A percentile compares a stretch with the other conserved stretches of the same genome.
Evolutionary conservation across 2,888 invertebrate genomes (phyloP).

Genomic region (Lasioglossum vierecki): DNA sequence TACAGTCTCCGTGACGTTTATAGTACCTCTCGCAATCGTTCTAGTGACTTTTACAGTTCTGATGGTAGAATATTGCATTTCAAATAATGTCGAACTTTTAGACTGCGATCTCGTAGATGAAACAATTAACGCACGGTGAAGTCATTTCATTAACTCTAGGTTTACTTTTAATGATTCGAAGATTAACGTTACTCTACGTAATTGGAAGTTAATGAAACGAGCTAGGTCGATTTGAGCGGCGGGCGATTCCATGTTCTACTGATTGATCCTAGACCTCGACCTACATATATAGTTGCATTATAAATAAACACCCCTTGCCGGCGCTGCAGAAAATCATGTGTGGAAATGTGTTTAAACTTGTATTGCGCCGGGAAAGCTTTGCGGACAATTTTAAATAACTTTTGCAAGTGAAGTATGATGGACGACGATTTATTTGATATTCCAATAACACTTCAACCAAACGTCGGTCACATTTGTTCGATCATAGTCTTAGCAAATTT

Average conservation of each 20-base stretch:
- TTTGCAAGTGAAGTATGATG: not conserved
- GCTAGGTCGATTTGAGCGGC: not conserved
- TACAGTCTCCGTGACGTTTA: not conserved
- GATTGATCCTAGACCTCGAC: slow-evolving; percentile 35
- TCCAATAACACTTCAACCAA: not conserved
- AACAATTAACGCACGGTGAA: too few relatives aligned
- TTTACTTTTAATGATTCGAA: not conserved
- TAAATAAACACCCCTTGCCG: slow-evolving; percentile 42
- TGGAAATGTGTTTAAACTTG: slow-evolving; percentile 14
- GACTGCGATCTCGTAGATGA: too few relatives aligned
- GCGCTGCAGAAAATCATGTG: slow-evolving; percentile 25
- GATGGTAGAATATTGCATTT: not conserved
- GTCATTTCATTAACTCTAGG: too few relatives aligned
- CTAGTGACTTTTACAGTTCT: too few relatives aligned
- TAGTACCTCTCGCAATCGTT: too few relatives aligned
- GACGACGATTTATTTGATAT: not conserved
- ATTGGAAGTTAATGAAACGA: not conserved
- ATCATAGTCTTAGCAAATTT: not conserved
- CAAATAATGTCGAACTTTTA: not conserved
- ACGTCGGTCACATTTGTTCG: not conserved
- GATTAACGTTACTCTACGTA: not conserved
- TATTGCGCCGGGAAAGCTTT: not conserved
- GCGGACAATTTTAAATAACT: slow-evolving; percentile 9
- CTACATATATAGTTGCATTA: slow-evolving; percentile 39
- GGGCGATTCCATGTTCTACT: slow-evolving; percentile 41